Base-by-base conservation (phyloP, 2,888 invertebrate genomes). In the Xestoiulus laeticollis region DNA sequence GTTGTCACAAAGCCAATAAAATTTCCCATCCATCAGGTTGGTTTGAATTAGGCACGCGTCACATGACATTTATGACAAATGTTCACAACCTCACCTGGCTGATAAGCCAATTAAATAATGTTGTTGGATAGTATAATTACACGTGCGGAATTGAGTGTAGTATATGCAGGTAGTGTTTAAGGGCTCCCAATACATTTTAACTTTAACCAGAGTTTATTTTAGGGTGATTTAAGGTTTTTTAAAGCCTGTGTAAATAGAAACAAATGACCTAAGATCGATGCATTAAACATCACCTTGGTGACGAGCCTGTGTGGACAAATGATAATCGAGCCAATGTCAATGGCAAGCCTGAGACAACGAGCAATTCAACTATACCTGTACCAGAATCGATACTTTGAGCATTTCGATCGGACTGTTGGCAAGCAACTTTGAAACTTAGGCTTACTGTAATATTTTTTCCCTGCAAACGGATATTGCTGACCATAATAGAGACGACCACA, bases 1-100 rank as follows among this genome's bases (percentile, higher is more conserved):
- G 59, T 8, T 59, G 59, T 59, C 59, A 59, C 22, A n/a, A n/a
- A 30, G 78, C 26, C 30, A 30, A 78, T 78, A 78, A 14, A 78
- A 78, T 12, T 78, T 78, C 78, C 30, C 78, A 78, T 78, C 78
- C 78, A 78, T 78, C 78, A 78, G 30, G 78, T 78, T 78, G 26
- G 30, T 16, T 6, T 78, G 26, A 30, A 78, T 78, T 78, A 14
- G 78, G 30, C 30, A 78, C 14, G 78, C 30, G 30, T 78, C 14
- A 14, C 26, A 30, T 30, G 78, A 78, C 78, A 78, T 26, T 78
- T 30, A 30, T 78, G 30, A 78, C 78, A 30, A 78, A 78, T 30
- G 78, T 30, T 30, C 78, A 12, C 14, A 30, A 26, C 26, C 78
- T 48, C 48, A 48, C 48, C 10, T 48, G 19, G 48, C 10, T 30